Base-by-base conservation (phyloP, 2,888 invertebrate genomes). In the Microplitis manilae region DNA sequence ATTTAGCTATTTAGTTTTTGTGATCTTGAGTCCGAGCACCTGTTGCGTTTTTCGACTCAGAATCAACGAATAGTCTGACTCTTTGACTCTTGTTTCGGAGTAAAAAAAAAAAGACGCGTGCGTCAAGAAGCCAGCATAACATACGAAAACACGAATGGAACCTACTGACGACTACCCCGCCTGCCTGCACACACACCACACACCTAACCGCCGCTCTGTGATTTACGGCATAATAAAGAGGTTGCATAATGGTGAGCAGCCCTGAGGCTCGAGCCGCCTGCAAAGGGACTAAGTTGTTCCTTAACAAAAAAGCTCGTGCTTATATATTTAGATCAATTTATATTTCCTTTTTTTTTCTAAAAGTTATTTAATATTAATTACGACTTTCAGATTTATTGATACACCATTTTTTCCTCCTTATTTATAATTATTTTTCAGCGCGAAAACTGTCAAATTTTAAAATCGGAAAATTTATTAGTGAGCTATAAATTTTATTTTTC, bases 171-270 rank as follows among this genome's bases (percentile, higher is more conserved):
- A 30, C 30, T 50, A 50, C 50, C 50, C 50, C 5, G 50, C 8
- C 68, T 13, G 40, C 15, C 15, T 68, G 8, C 40, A 15, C 39
- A 68, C 8, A 68, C 70, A 73, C 39, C 50, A 73, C 30, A 30
- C 72, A 30, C 62, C 61, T 75, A 59, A 68, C 75, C 77, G 65
- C 75, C 64, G 61, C 60, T 70, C 68, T n/a, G 79, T 85, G 85
- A 85, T 85, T 85, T 85, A 85, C 81, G 82, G 79, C 76, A 85
- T 85, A 85, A 85, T 85, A 85, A 85, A 85, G 85, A 80, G 83
- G 85, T 85, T 85, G 83, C 82, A 81, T 79, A 84, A 84, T 82
- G 81, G 76, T 80, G 80, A 78, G 79, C 76, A 62, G 30, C 59
- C 17, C 78, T 67, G 75, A 77, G 70, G 79, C 83, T 79, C 8